Evolutionary conservation across 2,888 invertebrate genomes (phyloP).

Genomic region (Criorhina ranunculi): DNA sequence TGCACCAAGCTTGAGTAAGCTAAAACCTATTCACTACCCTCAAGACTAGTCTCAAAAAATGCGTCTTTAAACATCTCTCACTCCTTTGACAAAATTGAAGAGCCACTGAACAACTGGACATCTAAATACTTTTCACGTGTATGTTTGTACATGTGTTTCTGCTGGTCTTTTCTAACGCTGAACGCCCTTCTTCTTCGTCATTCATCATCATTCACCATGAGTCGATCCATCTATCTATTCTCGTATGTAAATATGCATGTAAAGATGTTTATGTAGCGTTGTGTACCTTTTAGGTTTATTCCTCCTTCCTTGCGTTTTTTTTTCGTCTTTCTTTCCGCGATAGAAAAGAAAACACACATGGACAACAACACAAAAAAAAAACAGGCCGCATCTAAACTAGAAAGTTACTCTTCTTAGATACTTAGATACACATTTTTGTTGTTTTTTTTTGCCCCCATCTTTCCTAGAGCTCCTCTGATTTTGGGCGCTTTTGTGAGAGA

Average conservation of each 20-base stretch:
- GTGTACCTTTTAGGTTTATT: conserved; percentile 37
- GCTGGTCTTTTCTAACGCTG: conserved; percentile 20
- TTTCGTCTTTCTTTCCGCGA: conserved; percentile 6
- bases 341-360: neutral
- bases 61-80: no score
- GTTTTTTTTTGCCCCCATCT: neutral
- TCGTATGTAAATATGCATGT: conserved; percentile 36
- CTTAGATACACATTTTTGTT: conserved; percentile 40
- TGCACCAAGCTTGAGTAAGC: no score
- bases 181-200: conserved; percentile 21
- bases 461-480: conserved; percentile 24
- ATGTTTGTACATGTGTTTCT: conserved; percentile 36
- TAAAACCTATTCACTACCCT: no score
- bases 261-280: conserved; percentile 18
- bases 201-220: conserved; percentile 45
- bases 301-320: conserved; percentile 44
- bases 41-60: no score
- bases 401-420: conserved; percentile 60
- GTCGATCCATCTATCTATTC: conserved; percentile 19
- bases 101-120: conserved; percentile 21
- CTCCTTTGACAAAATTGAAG: neutral
- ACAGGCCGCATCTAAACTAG: conserved; percentile 47
- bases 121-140: neutral
- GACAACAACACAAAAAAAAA: conserved; percentile 13
- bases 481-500: conserved; percentile 57